Conservation (phyloP, 2,113 vertebrate species). For the Phrynocephalus versicolor region DNA sequence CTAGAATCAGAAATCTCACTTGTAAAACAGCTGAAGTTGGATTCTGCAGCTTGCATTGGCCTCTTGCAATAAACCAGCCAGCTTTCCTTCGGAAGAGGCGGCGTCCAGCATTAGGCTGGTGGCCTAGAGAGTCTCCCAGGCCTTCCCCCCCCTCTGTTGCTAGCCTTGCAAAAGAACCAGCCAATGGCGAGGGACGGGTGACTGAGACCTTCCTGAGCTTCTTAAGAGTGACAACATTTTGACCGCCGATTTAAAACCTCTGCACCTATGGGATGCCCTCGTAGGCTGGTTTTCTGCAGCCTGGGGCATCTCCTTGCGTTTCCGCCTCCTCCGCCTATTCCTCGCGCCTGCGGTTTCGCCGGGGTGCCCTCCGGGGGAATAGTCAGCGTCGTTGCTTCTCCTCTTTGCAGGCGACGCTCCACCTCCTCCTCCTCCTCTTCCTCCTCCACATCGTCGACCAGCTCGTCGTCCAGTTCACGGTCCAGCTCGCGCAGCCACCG, state of each 20-base stretch:
- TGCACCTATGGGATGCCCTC: background rate
- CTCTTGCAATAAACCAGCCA: background rate
- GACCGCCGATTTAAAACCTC: background rate
- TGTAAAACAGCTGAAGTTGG: accelerated
- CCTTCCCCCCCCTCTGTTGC: background rate
- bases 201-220: no score
- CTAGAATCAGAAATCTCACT: background rate
- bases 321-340: background rate
- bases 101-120: no score
- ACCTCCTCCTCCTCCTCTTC: constrained; percentile 74
- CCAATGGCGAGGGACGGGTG: background rate
- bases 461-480: constrained; percentile 74
- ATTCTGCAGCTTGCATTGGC: background rate
- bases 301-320: background rate
- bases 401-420: constrained; percentile 49
- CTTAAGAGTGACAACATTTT: background rate
- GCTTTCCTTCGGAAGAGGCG: no score
- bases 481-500: constrained; percentile 83
- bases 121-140: background rate
- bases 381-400: background rate
- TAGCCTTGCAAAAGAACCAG: background rate
- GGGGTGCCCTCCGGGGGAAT: background rate
- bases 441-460: constrained; percentile 80
- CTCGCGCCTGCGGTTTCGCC: background rate
- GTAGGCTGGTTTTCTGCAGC: background rate